Base-by-base conservation (phyloP, 2,797 vertebrate genomes). In the Pipistrellus nathusii region DNA sequence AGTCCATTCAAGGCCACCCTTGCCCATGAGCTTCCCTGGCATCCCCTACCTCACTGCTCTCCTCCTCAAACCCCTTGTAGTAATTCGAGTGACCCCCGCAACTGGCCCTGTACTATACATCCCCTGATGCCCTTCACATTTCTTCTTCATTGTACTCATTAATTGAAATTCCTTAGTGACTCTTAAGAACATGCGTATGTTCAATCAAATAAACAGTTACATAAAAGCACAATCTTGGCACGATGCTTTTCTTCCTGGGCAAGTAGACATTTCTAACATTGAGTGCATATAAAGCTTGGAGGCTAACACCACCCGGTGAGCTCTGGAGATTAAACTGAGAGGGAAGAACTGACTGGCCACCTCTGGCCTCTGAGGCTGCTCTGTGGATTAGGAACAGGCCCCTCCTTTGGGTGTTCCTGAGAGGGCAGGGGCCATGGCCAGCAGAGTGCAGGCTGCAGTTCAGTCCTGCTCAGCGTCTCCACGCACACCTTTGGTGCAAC, bases 351-450 rank as follows among this genome's bases (percentile, higher is more conserved):
- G 38, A 41, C 15, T 38, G 44, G 69, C n/a, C 35, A 11, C 25
- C 0, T 3, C 38, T 27, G 21, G 46, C 41, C 25, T n/a, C 4
- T 3, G 2, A 2, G 20, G 46, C 46, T 1, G 2, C 20, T 27
- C 27, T 57, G 32, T 1, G 2, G 55, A 84, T 82, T 12, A 80
- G 85, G 53, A 41, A 53, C 18, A 55, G 51, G 44, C 30, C 46
- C 53, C 18, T 75, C 35, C 68, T 81, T 35, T n/a, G n/a, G 55
- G 81, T 48, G 8, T 21, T 53, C 30, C 10, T 0, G 0, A 0
- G 11, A 32, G 71, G 73, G 21, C 51, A 38, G 30, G 23, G 21
- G 25, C 25, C 53, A 2, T 6, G 51, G 55, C 71, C 55, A 10
- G 53, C 51, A 32, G 38, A 30, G 27, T 9, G 1, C 8, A 76